Conservation (phyloP, 2,797 vertebrate species). For the Sebastolobus altivelis region DNA sequence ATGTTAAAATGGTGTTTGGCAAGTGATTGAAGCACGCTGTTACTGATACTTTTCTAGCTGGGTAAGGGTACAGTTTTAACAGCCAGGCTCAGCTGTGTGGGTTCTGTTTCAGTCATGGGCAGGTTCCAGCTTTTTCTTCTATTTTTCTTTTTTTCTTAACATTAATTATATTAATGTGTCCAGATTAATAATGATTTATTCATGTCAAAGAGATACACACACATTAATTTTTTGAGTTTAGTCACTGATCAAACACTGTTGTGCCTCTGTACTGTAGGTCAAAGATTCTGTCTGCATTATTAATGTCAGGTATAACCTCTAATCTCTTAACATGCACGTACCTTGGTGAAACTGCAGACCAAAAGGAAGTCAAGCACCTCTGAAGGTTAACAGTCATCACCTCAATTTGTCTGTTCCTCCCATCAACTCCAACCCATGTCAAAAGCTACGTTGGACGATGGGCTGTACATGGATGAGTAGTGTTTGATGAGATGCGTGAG, state of each 20-base stretch:
- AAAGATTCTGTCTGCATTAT: conserved; percentile 43
- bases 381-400: conserved; percentile 72
- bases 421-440: conserved; percentile 61
- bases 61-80: background rate
- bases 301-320: conserved; percentile 52
- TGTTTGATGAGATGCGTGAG: conserved; percentile 66
- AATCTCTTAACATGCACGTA: conserved; percentile 34
- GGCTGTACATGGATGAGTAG: conserved; percentile 55
- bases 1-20: background rate
- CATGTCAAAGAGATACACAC: conserved; percentile 10
- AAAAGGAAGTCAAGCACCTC: conserved; percentile 55
- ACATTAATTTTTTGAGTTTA: background rate
- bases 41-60: background rate
- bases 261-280: conserved; percentile 20
- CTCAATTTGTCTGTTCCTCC: conserved; percentile 67
- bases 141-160: background rate
- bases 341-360: conserved; percentile 17
- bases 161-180: conserved; percentile 9
- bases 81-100: background rate
- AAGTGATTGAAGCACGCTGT: background rate
- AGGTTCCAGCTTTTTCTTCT: background rate
- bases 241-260: conserved; percentile 23
- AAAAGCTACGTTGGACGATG: conserved; percentile 46
- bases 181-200: conserved; percentile 4
- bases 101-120: background rate